phyloP scores from a whole-genome alignment of 2,113 vertebrate genomes.

The Lampris incognitus region DNA sequence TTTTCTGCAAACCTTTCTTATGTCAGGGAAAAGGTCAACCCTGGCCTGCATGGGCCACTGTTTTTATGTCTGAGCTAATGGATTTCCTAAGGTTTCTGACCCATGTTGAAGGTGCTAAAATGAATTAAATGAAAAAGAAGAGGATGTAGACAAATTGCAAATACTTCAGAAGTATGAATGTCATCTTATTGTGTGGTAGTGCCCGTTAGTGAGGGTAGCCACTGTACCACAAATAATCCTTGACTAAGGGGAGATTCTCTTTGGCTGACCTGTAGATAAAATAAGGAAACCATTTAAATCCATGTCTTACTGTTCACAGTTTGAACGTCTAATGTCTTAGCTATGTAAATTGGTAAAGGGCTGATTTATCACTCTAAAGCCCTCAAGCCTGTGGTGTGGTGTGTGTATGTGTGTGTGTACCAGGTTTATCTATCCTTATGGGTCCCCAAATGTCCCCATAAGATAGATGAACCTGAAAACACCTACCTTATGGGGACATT shows the following conservation, averaged over 20 bases:
- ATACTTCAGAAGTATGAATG: too few relatives aligned
- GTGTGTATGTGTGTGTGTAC: background rate
- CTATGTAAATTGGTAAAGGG: background rate
- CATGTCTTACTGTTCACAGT: background rate
- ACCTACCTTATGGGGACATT: too few relatives aligned
- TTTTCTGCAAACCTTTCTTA: slow-evolving; percentile 43
- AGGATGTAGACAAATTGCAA: too few relatives aligned
- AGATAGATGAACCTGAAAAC: too few relatives aligned
- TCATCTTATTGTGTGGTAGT: too few relatives aligned
- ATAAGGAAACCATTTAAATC: background rate
- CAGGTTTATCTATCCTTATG: too few relatives aligned
- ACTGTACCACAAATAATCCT: too few relatives aligned
- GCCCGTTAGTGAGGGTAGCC: too few relatives aligned
- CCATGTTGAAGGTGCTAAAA: too few relatives aligned
- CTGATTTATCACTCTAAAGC: background rate
- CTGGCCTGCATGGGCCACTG: background rate
- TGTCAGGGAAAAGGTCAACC: background rate
- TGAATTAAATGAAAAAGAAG: too few relatives aligned
- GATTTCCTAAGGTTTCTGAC: too few relatives aligned
- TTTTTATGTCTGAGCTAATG: slow-evolving; percentile 3
- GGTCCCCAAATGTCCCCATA: too few relatives aligned
- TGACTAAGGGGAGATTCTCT: background rate
- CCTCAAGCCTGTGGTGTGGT: background rate
- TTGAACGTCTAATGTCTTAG: background rate
- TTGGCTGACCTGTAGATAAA: background rate